Evolutionary conservation across 2,888 invertebrate genomes (phyloP).

Genomic region (Crossocerus cetratus): DNA sequence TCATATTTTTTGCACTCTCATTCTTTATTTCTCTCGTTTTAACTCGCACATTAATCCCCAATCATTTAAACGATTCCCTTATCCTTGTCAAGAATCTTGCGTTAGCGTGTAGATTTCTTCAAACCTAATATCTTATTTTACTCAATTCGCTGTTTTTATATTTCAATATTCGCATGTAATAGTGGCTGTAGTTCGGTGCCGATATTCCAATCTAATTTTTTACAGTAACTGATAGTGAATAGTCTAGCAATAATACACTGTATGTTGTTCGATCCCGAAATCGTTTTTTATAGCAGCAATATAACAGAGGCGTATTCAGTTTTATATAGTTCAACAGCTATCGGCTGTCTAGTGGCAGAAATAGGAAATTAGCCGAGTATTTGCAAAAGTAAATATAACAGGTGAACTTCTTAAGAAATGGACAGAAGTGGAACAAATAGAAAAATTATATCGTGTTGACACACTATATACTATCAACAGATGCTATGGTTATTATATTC

Average conservation of each 20-base stretch:
- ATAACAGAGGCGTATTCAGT: too few relatives aligned
- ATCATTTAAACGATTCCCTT: slow-evolving; percentile 16
- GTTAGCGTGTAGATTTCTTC: too few relatives aligned
- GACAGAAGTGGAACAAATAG: slow-evolving; percentile 41
- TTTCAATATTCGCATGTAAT: not conserved
- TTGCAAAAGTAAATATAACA: too few relatives aligned
- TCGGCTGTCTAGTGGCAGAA: not conserved
- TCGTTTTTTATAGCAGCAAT: too few relatives aligned
- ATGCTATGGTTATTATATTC: slow-evolving; percentile 47
- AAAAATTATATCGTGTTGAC: slow-evolving; percentile 44
- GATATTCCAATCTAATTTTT: too few relatives aligned
- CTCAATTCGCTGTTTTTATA: slow-evolving; percentile 2
- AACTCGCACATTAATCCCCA: slow-evolving; percentile 8
- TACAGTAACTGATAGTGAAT: too few relatives aligned
- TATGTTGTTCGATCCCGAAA: too few relatives aligned
- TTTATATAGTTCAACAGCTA: too few relatives aligned
- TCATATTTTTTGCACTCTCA: slow-evolving; percentile 67
- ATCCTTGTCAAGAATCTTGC: slow-evolving; percentile 4
- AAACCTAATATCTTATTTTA: slow-evolving; percentile 8
- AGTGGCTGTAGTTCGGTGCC: too few relatives aligned
- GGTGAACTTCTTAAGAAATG: not conserved
- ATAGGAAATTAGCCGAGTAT: not conserved
- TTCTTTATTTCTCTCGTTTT: slow-evolving; percentile 31
- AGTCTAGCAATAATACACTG: too few relatives aligned
- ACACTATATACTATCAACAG: slow-evolving; percentile 43